phyloP scores from a whole-genome alignment of 2,888 invertebrate species.

The Rhodophaea formosa region DNA sequence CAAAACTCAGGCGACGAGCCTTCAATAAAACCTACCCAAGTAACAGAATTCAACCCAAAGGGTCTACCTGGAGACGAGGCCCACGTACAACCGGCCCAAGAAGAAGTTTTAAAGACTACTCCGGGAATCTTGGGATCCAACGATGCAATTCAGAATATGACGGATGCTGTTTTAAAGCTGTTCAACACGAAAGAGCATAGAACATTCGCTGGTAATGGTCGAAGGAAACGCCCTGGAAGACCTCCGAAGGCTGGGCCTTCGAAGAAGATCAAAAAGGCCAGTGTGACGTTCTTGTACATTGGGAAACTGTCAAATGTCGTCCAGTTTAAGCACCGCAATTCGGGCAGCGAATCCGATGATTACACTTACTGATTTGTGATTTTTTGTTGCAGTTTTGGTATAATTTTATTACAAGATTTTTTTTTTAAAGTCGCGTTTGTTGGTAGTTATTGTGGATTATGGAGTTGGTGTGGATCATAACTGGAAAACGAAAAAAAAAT shows the following conservation, averaged over 20 bases:
- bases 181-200: not conserved
- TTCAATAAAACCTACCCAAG: not conserved
- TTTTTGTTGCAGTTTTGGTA: not conserved
- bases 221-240: not conserved
- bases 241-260: conserved; percentile 6
- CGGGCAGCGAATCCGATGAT: conserved; percentile 3
- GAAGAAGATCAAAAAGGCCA: not conserved
- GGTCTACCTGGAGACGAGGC: not conserved
- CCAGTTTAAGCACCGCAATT: not conserved
- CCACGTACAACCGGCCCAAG: not conserved
- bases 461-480: no score
- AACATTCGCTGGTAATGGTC: not conserved
- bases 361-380: not conserved
- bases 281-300: not conserved
- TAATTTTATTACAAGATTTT: not conserved
- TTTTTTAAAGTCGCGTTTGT: not conserved
- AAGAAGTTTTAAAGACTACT: not conserved
- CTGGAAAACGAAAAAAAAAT: no score
- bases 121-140: not conserved
- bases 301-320: conserved; percentile 1
- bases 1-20: conserved; percentile 3
- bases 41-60: not conserved
- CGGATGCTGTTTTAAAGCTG: not conserved
- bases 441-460: no score
- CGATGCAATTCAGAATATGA: not conserved